Evolutionary conservation across 2,113 vertebrate species (phyloP).

Genomic region (Mustelus asterias): DNA sequence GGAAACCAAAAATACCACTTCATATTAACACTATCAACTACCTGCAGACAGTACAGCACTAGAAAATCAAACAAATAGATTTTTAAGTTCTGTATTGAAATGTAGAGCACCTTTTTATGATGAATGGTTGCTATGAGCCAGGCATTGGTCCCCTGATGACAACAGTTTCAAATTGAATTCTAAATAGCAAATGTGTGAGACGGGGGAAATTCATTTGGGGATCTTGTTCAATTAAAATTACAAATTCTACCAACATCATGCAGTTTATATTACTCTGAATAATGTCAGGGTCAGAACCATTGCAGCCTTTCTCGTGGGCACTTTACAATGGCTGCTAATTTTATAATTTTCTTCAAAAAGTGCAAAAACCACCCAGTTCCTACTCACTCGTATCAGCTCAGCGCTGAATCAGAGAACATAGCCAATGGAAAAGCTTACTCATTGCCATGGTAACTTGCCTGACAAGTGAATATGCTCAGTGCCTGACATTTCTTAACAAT

Average conservation of each 20-base stretch:
- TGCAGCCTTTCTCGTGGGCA: not conserved
- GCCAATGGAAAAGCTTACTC: not conserved
- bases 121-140: not conserved
- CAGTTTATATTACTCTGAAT: slow-evolving; percentile 2
- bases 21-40: not conserved
- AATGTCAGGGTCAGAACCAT: slow-evolving; percentile 5
- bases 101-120: slow-evolving; percentile 10
- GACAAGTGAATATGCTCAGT: slow-evolving; percentile 28
- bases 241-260: not conserved
- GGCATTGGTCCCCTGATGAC: not conserved
- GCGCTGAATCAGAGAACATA: not conserved
- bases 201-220: slow-evolving; percentile 26
- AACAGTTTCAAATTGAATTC: slow-evolving; percentile 29
- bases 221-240: slow-evolving; percentile 29
- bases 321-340: slow-evolving; percentile 13
- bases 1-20: not conserved
- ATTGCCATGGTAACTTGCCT: not conserved
- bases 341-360: not conserved
- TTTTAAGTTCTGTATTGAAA: not conserved
- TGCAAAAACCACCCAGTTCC: not conserved
- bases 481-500: not conserved
- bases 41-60: not conserved
- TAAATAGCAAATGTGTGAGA: slow-evolving; percentile 22
- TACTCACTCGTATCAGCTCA: slow-evolving; percentile 5
- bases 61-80: not conserved